These are phyloP conservation scores for Myiozetetes cayanensis DNA, from an alignment of 2,113 vertebrate species.

Conservation along the genomic window DNA sequence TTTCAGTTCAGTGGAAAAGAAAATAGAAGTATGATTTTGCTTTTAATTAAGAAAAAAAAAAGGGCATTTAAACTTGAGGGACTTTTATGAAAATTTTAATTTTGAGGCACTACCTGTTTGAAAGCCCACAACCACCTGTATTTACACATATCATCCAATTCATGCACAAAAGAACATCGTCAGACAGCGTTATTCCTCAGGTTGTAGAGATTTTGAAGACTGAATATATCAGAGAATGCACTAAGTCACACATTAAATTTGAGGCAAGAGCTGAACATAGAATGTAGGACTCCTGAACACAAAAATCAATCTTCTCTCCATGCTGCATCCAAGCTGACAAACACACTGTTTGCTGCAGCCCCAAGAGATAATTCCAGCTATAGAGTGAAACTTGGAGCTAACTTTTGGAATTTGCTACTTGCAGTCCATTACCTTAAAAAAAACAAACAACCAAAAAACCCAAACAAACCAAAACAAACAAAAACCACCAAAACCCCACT, in stretches of 20 bases:
- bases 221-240: not conserved
- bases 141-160: not conserved
- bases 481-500: not conserved
- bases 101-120: not conserved
- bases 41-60: not conserved
- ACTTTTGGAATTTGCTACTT: not conserved
- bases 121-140: not conserved
- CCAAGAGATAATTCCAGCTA: not conserved
- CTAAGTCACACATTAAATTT: not conserved
- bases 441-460: not conserved
- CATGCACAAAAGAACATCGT: not conserved
- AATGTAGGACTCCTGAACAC: not conserved
- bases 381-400: rapidly evolving
- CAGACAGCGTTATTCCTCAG: not conserved
- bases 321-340: not conserved
- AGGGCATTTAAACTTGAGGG: not conserved
- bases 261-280: not conserved
- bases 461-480: no score
- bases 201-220: not conserved
- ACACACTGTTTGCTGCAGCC: not conserved
- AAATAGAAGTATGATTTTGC: not conserved
- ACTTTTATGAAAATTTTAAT: not conserved
- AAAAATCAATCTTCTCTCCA: not conserved
- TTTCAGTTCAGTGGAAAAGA: not conserved
- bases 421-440: not conserved